A percentile compares a stretch with the other conserved stretches of the same genome.
Conservation (phyloP, 2,888 invertebrate species). For the Parnassius mnemosyne region DNA sequence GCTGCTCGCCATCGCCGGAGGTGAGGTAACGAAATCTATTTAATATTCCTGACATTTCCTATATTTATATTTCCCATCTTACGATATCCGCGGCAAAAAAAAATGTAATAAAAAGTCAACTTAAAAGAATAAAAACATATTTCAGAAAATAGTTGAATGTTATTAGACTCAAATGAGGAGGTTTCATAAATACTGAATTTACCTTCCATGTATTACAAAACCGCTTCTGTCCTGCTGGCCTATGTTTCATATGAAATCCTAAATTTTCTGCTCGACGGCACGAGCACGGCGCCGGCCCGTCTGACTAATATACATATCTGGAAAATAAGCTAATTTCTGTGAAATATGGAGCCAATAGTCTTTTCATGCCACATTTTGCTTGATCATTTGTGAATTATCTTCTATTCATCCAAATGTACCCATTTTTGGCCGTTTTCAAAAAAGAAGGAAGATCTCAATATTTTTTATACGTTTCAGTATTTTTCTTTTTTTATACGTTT, state of each 20-base stretch:
- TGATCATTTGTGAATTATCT: slow-evolving; percentile 39
- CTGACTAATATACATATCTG: slow-evolving; percentile 51
- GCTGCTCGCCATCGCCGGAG: no score
- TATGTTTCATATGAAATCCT: slow-evolving; percentile 35
- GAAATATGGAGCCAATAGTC: slow-evolving; percentile 54
- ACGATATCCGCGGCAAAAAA: no score
- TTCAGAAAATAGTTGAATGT: no score
- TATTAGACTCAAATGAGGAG: background rate
- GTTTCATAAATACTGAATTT: slow-evolving; percentile 1
- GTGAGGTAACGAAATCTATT: no score
- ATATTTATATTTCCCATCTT: no score
- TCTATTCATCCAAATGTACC: slow-evolving; percentile 31
- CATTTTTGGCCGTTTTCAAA: background rate
- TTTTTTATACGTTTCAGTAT: no score
- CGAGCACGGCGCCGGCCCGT: slow-evolving; percentile 55
- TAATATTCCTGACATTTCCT: no score
- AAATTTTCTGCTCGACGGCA: slow-evolving; percentile 46
- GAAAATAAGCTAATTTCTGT: slow-evolving; percentile 63
- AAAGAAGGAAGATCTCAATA: no score
- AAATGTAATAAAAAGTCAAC: no score
- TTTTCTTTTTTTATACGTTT: no score
- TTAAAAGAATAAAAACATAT: no score
- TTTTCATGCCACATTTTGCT: slow-evolving; percentile 40
- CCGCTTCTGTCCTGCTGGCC: slow-evolving; percentile 22
- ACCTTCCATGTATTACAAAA: slow-evolving; percentile 11